Evolutionary conservation across 2,113 vertebrate genomes (phyloP).

Genomic region (Baryphthengus martii): DNA sequence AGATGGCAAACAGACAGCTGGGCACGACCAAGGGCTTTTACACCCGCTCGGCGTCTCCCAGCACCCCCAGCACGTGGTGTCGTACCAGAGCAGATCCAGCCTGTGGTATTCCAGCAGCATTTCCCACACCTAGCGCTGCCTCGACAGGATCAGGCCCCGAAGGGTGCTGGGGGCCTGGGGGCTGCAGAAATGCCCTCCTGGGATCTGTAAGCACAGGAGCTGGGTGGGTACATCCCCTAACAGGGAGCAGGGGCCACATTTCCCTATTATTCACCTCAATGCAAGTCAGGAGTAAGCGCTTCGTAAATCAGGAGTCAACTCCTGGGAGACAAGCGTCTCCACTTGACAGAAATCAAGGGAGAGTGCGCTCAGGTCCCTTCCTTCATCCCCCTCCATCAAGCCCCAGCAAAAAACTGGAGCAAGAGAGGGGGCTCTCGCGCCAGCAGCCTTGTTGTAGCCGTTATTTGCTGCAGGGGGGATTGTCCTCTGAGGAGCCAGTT

Average conservation of each 20-base stretch:
- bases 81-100: fast-evolving
- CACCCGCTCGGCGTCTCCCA: not conserved
- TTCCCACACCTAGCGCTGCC: not conserved
- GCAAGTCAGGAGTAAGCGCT: not conserved
- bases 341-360: not conserved
- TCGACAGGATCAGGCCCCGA: not conserved
- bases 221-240: not conserved
- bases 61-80: too few species aligned
- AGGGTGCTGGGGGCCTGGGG: not conserved
- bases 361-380: fast-evolving
- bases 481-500: not conserved
- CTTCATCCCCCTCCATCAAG: not conserved
- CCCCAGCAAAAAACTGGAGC: not conserved
- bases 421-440: not conserved
- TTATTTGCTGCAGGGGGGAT: not conserved
- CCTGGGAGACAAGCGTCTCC: not conserved
- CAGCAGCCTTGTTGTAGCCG: not conserved
- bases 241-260: not conserved
- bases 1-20: not conserved
- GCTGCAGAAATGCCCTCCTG: not conserved
- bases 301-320: not conserved
- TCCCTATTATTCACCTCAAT: not conserved
- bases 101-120: fast-evolving
- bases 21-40: not conserved
- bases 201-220: not conserved